Percentiles rank a stretch among this genome's conserved stretches.
Conservation (phyloP, 2,113 vertebrate genomes). For the Podilymbus podiceps region DNA sequence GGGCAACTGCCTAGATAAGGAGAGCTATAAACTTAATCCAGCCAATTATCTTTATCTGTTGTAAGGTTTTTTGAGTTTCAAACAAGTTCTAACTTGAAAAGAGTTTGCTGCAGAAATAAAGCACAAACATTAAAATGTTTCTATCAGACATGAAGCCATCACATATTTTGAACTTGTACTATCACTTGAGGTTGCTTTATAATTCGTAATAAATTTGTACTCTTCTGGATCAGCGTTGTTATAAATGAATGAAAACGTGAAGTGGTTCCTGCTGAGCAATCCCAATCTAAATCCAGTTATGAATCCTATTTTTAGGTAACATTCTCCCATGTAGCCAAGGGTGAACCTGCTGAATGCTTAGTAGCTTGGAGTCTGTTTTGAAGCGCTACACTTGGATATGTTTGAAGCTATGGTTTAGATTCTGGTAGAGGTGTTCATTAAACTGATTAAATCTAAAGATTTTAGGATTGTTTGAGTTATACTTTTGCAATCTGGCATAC, state of each 20-base stretch:
- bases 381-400: background rate
- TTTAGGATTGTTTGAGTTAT: background rate
- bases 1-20: slow-evolving; percentile 63
- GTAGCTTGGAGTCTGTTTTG: background rate
- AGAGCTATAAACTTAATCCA: slow-evolving; percentile 59
- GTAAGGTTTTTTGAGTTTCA: slow-evolving; percentile 17
- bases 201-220: background rate
- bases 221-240: background rate
- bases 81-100: slow-evolving; percentile 48
- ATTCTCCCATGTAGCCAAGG: background rate
- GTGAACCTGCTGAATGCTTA: background rate
- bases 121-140: background rate
- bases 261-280: background rate
- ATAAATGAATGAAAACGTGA: background rate
- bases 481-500: background rate
- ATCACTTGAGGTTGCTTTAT: background rate
- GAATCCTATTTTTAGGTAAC: background rate
- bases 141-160: background rate
- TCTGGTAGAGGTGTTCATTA: slow-evolving; percentile 8
- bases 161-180: background rate
- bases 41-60: slow-evolving; percentile 54
- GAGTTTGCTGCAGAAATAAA: background rate
- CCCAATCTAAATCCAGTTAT: background rate
- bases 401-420: background rate
- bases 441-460: slow-evolving; percentile 22